A percentile compares a stretch with the other conserved stretches of the same genome.
Conservation (phyloP, 2,113 vertebrate genomes). For the Nothocercus julius region DNA sequence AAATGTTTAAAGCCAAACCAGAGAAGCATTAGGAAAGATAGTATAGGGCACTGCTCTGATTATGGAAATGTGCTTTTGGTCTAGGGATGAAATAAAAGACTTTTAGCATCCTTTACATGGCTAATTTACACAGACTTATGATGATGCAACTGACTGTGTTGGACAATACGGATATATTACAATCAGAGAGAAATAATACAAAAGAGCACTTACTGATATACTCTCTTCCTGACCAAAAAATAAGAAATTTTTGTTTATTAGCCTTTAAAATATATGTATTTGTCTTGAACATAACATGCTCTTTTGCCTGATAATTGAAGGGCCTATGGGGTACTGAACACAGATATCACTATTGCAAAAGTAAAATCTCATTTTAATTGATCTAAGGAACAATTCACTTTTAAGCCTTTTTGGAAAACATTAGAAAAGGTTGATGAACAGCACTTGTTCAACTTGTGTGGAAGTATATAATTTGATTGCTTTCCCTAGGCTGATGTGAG, state of each 20-base stretch:
- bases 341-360: background rate
- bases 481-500: background rate
- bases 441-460: background rate
- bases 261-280: background rate
- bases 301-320: background rate
- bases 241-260: background rate
- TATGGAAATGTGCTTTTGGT: background rate
- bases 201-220: accelerated
- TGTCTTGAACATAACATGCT: background rate
- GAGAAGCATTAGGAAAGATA: background rate
- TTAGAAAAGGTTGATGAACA: background rate
- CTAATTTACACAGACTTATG: accelerated
- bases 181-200: background rate
- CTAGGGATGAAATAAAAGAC: background rate
- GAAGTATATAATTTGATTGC: background rate
- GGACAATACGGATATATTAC: too few relatives aligned
- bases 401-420: background rate
- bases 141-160: background rate
- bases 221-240: background rate
- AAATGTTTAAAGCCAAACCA: background rate
- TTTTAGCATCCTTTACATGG: background rate
- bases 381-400: background rate
- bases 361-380: background rate
- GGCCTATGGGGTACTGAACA: background rate
- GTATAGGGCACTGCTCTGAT: accelerated